Conservation (phyloP, 1,140 invertebrate genomes). For the Drosophila yakuba region DNA sequence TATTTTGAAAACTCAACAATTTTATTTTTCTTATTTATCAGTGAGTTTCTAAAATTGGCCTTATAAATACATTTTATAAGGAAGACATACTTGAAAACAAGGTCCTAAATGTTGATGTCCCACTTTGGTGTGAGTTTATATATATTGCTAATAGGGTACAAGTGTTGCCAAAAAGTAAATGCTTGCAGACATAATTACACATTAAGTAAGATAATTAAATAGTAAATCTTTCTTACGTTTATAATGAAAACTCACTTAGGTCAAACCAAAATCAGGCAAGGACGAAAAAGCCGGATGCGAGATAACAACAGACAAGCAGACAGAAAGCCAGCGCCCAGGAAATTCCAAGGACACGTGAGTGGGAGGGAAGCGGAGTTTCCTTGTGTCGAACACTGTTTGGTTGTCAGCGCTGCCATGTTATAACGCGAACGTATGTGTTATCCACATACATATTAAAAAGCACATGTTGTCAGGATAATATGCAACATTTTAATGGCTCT, state of each 20-base stretch:
- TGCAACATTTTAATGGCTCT: slow-evolving; percentile 36
- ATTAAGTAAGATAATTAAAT: slow-evolving; percentile 53
- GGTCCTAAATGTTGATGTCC: neutral
- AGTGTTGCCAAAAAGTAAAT: slow-evolving; percentile 36
- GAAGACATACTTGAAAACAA: neutral
- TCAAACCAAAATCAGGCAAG: slow-evolving; percentile 9
- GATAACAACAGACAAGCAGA: slow-evolving; percentile 36
- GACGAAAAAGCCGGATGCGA: slow-evolving; percentile 8
- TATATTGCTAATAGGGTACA: neutral
- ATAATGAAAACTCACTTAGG: slow-evolving; percentile 68
- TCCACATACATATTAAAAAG: neutral
- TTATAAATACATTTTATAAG: too few species aligned
- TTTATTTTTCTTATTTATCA: too few species aligned
- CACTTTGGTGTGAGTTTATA: neutral
- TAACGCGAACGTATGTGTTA: too few species aligned
- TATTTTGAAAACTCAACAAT: neutral
- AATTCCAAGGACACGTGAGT: slow-evolving; percentile 13
- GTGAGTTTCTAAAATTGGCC: too few species aligned
- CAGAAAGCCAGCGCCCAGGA: slow-evolving; percentile 18
- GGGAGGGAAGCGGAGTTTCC: neutral
- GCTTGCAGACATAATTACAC: slow-evolving; percentile 2
- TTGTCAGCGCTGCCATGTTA: slow-evolving; percentile 50
- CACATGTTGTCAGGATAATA: slow-evolving; percentile 6
- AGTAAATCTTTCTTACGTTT: slow-evolving; percentile 63
- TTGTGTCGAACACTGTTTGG: slow-evolving; percentile 47